Evolutionary conservation across 2,797 vertebrate species (phyloP), one percentile per base, ranked within the genome.

Genomic region (Sebastes trivittatus): DNA sequence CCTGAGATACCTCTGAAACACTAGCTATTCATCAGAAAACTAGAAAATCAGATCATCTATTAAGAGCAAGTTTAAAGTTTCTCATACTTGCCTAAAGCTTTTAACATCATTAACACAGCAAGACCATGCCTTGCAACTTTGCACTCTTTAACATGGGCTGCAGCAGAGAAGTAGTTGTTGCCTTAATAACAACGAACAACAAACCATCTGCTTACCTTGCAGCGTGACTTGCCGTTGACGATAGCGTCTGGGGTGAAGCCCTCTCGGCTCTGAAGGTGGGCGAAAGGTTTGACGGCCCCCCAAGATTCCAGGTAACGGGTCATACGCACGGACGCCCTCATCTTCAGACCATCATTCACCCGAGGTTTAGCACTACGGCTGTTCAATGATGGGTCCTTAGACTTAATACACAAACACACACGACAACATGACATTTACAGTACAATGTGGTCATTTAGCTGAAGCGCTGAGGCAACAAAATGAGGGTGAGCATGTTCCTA

Each of bases 261-360:
- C 22, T 98, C 98, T 0, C 97, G 93, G 81, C 94, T 97, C 95
- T 97, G 98, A 49, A 99, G 96, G 91, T 99, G 98, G 0, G 98
- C 97, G 11, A 99, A 99, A 34, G 98, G 98, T 84, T 98, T 96
- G 1, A 98, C 98, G 0, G 98, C 98, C 0, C 98, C 98, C 98
- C 98, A 99, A 2, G 98, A 98, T 89, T 99, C 98, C 22, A 99
- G 94, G 86, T 99, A 99, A 1, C 98, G 97, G 0, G 98, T 99
- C 97, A 99, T 98, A 11, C 98, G 96, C 67, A 99, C 97, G 0
- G 98, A 99, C 0, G 98, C 98, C 14, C 98, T 94, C 96, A 99
- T 98, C 94, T 99, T 99, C 87, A 99, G 93, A 38, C 97, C 96
- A 0, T 98, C 97, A 0, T 96, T 98, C 36, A 96, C 95, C 6